These are phyloP conservation scores for Smutsia gigantea DNA, from an alignment of 2,797 vertebrate species.

Conservation along the genomic window DNA sequence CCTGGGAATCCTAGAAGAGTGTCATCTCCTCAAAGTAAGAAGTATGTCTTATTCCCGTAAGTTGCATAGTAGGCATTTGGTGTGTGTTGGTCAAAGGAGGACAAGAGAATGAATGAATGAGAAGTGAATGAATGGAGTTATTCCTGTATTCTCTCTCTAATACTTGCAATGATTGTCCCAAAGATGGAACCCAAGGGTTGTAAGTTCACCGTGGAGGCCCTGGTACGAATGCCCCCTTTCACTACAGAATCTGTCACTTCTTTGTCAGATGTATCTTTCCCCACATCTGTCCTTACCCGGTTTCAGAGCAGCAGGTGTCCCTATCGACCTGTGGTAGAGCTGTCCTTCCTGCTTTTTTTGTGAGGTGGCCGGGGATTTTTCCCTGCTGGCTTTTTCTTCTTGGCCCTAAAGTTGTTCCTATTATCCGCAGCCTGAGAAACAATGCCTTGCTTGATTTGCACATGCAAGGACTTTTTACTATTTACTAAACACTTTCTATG, in stretches of 20 bases:
- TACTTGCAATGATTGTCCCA: not conserved
- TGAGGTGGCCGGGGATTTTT: not conserved
- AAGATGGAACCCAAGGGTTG: not conserved
- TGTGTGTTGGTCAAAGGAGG: not conserved
- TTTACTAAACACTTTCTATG: not conserved
- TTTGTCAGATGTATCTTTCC: not conserved
- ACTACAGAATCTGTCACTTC: too few relatives aligned
- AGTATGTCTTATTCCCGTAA: not conserved
- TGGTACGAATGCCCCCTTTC: not conserved
- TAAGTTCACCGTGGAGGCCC: not conserved
- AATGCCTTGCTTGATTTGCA: not conserved
- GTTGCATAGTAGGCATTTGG: not conserved
- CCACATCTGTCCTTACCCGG: not conserved
- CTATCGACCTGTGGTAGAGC: not conserved
- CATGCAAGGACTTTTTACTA: not conserved
- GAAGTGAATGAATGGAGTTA: not conserved
- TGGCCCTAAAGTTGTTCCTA: not conserved
- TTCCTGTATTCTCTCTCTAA: not conserved
- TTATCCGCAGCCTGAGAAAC: not conserved
- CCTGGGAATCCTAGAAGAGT: not conserved
- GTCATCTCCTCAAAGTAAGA: not conserved
- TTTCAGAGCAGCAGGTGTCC: not conserved
- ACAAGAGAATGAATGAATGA: not conserved
- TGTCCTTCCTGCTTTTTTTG: not conserved
- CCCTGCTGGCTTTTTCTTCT: not conserved